phyloP scores from a whole-genome alignment of 2,888 invertebrate genomes.

The Ectemnius lituratus region DNA sequence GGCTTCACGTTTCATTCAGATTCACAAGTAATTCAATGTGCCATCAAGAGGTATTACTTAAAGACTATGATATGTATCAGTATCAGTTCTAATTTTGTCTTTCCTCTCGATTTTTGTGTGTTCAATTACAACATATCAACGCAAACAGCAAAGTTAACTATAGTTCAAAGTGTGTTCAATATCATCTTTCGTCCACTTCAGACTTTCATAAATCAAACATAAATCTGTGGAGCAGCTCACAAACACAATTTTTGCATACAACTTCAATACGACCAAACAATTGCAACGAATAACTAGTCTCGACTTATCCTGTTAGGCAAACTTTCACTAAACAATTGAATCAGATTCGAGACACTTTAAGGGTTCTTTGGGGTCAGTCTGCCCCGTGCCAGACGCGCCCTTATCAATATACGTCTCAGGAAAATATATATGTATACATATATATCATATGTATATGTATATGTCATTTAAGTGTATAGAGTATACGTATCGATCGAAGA shows the following conservation, averaged over 20 bases:
- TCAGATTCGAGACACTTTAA: too few relatives aligned
- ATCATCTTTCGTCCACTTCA: too few relatives aligned
- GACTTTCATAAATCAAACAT: too few relatives aligned
- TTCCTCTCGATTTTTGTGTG: not conserved
- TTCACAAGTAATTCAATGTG: not conserved
- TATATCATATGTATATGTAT: conserved; percentile 66
- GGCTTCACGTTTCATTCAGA: too few relatives aligned
- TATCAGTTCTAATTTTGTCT: conserved; percentile 38
- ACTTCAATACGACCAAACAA: not conserved
- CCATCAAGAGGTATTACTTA: conserved; percentile 37
- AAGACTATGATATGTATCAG: conserved; percentile 60
- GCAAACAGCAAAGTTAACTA: not conserved
- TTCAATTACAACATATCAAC: not conserved
- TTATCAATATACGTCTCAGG: conserved; percentile 40
- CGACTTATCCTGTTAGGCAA: not conserved
- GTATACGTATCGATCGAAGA: conserved; percentile 67
- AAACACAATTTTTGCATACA: too few relatives aligned
- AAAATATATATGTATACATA: conserved; percentile 33
- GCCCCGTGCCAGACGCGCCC: not conserved
- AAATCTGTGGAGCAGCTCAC: too few relatives aligned
- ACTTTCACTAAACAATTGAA: too few relatives aligned
- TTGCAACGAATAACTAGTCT: not conserved
- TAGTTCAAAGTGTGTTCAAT: too few relatives aligned
- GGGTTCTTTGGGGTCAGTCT: too few relatives aligned
- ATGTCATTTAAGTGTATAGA: conserved; percentile 67